Conservation (phyloP, 37 sponge, comb jelly and placozoan species). For the Diacarnus erythraeanus region DNA sequence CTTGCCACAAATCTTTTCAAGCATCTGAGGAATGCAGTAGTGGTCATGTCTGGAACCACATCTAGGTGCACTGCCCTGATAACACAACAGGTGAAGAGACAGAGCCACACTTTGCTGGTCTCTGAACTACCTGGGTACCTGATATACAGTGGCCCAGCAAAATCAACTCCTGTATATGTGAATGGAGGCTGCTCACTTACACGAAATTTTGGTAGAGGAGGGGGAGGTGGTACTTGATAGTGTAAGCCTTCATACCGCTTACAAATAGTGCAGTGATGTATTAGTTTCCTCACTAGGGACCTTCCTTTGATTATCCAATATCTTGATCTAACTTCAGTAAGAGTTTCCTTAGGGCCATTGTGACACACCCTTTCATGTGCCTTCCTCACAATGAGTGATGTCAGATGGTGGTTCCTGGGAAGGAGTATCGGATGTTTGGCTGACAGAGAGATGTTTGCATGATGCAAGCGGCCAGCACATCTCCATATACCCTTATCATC, state of each 20-base stretch:
- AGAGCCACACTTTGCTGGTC: slow-evolving; percentile 39
- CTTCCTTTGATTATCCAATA: slow-evolving; percentile 42
- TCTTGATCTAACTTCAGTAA: slow-evolving; percentile 15
- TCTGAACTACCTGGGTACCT: neutral
- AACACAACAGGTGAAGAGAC: slow-evolving; percentile 39
- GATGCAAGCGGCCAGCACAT: slow-evolving; percentile 30
- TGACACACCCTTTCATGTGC: slow-evolving; percentile 37
- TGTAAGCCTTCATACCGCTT: slow-evolving; percentile 21
- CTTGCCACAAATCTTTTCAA: slow-evolving; percentile 23
- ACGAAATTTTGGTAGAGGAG: slow-evolving; percentile 33
- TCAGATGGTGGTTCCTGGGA: slow-evolving; percentile 26
- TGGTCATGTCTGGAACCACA: slow-evolving; percentile 18
- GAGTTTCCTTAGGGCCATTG: slow-evolving; percentile 16
- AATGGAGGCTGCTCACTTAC: slow-evolving; percentile 24
- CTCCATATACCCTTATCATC: slow-evolving; percentile 15
- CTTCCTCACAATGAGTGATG: slow-evolving; percentile 17
- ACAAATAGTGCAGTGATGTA: slow-evolving; percentile 24
- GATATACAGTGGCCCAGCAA: slow-evolving; percentile 24
- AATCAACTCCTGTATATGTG: slow-evolving; percentile 21
- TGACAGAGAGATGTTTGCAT: slow-evolving; percentile 1
- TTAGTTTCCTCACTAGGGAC: neutral
- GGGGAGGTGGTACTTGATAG: slow-evolving; percentile 8
- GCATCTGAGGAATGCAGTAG: slow-evolving; percentile 14
- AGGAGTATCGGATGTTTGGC: slow-evolving; percentile 39
- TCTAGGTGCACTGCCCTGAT: slow-evolving; percentile 37